Evolutionary conservation across 2,797 vertebrate species (phyloP), one percentile per base, ranked within the genome.

Genomic region (Sebastes oblongus): DNA sequence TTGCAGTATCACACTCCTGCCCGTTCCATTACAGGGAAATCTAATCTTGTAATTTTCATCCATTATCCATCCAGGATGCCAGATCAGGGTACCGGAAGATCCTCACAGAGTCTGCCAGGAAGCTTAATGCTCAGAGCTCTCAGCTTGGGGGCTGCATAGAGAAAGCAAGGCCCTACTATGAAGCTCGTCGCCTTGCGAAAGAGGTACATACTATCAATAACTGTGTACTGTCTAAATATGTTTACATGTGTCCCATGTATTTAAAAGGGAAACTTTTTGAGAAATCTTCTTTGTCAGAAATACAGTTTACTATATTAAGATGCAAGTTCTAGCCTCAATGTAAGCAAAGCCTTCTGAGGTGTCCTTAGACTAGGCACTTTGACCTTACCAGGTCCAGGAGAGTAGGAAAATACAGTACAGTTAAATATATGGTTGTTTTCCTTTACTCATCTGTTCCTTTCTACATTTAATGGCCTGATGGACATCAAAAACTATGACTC

Each of bases 131-230:
- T 3, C 97, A 98, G 85, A 97, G 97, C 79, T 98, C 98, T 55
- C 97, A 98, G 30, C 81, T 98, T 9, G 98, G 98, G 8, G 92
- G 95, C 84, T 98, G 97, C 90, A 98, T 99, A 0, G 98, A 98
- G 81, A 98, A 98, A 79, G 98, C 98, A 0, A 94, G 98, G 4
- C 98, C 98, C 0, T 99, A 98, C 86, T 99, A 98, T 14, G 98
- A 99, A 89, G 97, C 98, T 1, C 96, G 98, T 0, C 93, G 98
- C 14, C 93, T 97, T 22, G 98, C 98, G 6, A 99, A 98, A 86
- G 98, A 98, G 97, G 98, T 98, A 90, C 2, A 14, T 29, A 27
- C 64, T 69, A 24, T 36, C 22, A 5, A 14, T 6, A 5, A 39
- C 12, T 20, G 13, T 12, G 1, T 20, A 11, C 59, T 34, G 16